Evolutionary conservation across 2,797 vertebrate species (phyloP), one percentile per base, ranked within the genome.

Genomic region (Chloroceryle amazona): DNA sequence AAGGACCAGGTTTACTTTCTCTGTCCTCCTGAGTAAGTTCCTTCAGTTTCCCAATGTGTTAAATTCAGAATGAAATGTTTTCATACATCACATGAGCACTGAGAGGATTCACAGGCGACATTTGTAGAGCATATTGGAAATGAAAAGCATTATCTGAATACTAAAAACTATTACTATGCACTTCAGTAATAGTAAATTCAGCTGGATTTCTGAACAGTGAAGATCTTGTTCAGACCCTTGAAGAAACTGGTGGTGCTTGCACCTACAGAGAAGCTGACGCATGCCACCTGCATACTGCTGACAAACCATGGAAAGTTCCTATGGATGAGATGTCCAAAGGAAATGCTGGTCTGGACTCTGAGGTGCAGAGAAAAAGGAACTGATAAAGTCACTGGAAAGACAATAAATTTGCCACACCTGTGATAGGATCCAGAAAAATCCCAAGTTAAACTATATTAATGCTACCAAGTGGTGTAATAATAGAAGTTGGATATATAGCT

Each of bases 371-470:
- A 76, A 78, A 86, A 90, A 72, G 35, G 25, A 70, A 44, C 13
- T 26, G 15, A 95, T 95, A 83, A 95, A 94, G 78, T 94, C 90
- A 89, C 70, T 21, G 14, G 52, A 80, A 82, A 78, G 66, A 51
- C 76, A 86, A 72, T 90, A 91, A 79, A 83, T 94, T 81, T 89
- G 44, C 55, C 76, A 81, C 66, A 63, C 74, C 41, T 85, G 41
- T 74, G 72, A 89, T 41, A 82, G 87, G 72, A 94, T 94, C 85
- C 82, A 91, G 76, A 92, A 93, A 83, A 91, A 88, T 79, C 42
- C 39, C 42, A 73, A 25, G 80, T 90, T 94, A 84, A 93, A 91
- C 89, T 89, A 20, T 90, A 93, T 90, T 88, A 91, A 89, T 72
- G 49, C 58, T 70, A 78, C 55, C 2, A 5, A 84, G 58, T 57